Base-by-base conservation (phyloP, 1,140 invertebrate genomes). In the Penaeus japonicus region DNA sequence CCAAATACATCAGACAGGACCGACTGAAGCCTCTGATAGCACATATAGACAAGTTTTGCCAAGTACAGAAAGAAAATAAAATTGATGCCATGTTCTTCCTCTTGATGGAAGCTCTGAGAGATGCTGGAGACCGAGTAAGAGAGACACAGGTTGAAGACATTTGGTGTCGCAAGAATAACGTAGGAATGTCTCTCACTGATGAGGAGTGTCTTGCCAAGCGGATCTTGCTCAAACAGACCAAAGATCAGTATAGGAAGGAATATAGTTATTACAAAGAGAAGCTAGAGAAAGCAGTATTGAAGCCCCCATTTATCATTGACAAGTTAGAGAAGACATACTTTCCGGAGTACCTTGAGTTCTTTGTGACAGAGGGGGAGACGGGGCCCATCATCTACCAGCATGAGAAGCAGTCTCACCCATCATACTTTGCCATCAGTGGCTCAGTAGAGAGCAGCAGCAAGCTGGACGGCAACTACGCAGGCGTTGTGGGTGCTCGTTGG, bases 141-240 rank as follows among this genome's bases (percentile, higher is more conserved):
- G 87, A 88, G 80, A 84, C 55, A 1, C 30, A 77, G 7, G 73
- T 88, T 4, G 55, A 55, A 18, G 81, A 88, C 32, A 78, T 88
- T 7, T 88, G 87, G 87, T 77, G 65, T 2, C 83, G 81, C 70
- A 83, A 75, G 65, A 75, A 57, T 35, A 59, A 55, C 24, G 54
- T 82, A 15, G 87, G 87, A 18, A 83, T 62, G 47, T 83, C 87
- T 4, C 87, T 88, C 22, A 84, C 80, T 4, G 79, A 83, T 27
- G 87, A 88, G 53, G 87, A 88, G 87, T 88, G 87, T 75, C 87
- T 88, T 24, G 87, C 87, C 10, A 88, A 88, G 70, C 53, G 87
- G 2, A 88, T 88, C 54, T 39, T 88, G 12, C 87, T 88, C 54
- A 88, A 88, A 55, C 87, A 88, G 70, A 83, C 87, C 53, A 88